Conservation (phyloP, 2,888 invertebrate species). For the Ypsolopha scabrella region DNA sequence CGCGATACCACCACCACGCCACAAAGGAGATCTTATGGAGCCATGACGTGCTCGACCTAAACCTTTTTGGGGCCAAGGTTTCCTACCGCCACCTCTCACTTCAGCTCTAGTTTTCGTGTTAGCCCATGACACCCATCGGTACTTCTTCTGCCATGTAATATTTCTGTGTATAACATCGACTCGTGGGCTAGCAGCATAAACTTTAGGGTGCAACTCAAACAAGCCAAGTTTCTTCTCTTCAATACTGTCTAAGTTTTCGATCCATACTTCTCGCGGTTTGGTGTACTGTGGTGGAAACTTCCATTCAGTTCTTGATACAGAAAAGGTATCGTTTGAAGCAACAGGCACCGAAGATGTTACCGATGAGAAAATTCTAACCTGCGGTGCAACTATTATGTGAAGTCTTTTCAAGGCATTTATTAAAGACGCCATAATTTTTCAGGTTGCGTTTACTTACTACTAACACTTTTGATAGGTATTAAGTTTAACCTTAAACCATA, state of each 20-base stretch:
- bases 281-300: slow-evolving; percentile 64
- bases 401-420: slow-evolving; percentile 48
- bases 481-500: no score
- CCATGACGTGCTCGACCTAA: slow-evolving; percentile 92
- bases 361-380: slow-evolving; percentile 34
- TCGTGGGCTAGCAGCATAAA: slow-evolving; percentile 86
- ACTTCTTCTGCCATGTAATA: slow-evolving; percentile 86
- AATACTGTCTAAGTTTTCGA: slow-evolving; percentile 83
- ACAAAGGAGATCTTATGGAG: slow-evolving; percentile 91
- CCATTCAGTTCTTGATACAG: slow-evolving; percentile 53
- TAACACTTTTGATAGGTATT: no score
- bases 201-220: slow-evolving; percentile 88
- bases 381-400: slow-evolving; percentile 31
- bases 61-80: slow-evolving; percentile 99
- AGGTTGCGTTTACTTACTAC: no score
- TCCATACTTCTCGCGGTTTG: slow-evolving; percentile 84
- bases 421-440: slow-evolving; percentile 34
- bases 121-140: slow-evolving; percentile 85
- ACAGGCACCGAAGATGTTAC: slow-evolving; percentile 9
- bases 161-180: slow-evolving; percentile 90
- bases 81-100: slow-evolving; percentile 88
- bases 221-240: slow-evolving; percentile 85
- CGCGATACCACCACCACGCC: slow-evolving; percentile 83
- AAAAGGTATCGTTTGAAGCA: slow-evolving; percentile 21
- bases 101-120: slow-evolving; percentile 86